Conservation (phyloP, 2,797 vertebrate species). For the Acanthurus leucopareius region DNA sequence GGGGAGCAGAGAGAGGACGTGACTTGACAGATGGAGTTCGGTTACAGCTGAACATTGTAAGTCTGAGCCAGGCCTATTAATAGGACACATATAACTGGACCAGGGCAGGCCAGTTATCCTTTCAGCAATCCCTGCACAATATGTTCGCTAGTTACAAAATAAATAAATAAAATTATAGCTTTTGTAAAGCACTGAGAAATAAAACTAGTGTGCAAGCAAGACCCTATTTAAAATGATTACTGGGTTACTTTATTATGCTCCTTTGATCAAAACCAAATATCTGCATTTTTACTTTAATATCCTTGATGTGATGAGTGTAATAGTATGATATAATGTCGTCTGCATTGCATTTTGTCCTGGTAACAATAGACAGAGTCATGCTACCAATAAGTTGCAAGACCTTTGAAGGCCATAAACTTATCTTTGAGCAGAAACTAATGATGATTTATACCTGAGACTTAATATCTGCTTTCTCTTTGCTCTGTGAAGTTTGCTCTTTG, state of each 20-base stretch:
- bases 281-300: background rate
- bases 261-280: background rate
- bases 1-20: conserved; percentile 86
- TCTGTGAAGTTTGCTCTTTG: background rate
- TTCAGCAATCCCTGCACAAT: conserved; percentile 52
- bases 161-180: conserved; percentile 27
- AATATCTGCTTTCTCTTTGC: background rate
- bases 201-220: background rate
- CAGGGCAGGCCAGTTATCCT: conserved; percentile 53
- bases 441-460: background rate
- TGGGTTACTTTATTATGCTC: background rate
- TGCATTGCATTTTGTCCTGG: no score
- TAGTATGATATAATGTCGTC: background rate
- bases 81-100: conserved; percentile 82
- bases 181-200: background rate
- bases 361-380: no score
- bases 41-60: conserved; percentile 94
- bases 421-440: background rate
- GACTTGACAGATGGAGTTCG: conserved; percentile 92
- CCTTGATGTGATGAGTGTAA: background rate
- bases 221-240: background rate
- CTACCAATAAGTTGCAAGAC: no score
- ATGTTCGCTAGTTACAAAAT: conserved; percentile 51
- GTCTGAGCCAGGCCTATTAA: conserved; percentile 92
- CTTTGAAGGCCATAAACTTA: background rate